phyloP scores from a whole-genome alignment of 2,888 invertebrate genomes.

The Xanthorhoe spadicearia region DNA sequence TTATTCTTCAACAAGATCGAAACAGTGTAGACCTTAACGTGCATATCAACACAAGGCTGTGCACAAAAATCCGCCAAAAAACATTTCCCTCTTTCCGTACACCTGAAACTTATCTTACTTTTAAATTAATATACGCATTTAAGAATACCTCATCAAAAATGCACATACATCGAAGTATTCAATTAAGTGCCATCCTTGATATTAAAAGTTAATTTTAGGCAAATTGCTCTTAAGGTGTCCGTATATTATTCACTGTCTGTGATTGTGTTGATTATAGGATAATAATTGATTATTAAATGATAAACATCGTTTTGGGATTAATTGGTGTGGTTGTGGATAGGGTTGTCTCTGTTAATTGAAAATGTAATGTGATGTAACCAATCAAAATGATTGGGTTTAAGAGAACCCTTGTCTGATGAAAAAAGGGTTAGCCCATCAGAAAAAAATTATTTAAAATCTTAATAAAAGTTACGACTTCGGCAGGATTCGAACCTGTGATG shows the following conservation, averaged over 20 bases:
- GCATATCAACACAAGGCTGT: constrained; percentile 17
- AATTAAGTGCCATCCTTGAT: constrained; percentile 68
- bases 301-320: constrained; percentile 34
- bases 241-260: constrained; percentile 52
- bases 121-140: constrained; percentile 42
- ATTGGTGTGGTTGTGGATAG: constrained; percentile 23
- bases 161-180: constrained; percentile 53
- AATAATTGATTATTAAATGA: constrained; percentile 42
- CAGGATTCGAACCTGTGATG: no score
- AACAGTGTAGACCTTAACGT: background rate
- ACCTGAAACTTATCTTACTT: constrained; percentile 38
- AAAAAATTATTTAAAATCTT: no score
- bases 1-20: background rate
- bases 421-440: no score
- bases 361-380: background rate
- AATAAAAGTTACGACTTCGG: no score
- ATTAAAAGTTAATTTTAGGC: constrained; percentile 67
- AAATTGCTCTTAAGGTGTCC: constrained; percentile 62
- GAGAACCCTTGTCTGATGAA: no score
- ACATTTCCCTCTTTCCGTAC: constrained; percentile 34
- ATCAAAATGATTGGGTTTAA: no score
- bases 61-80: constrained; percentile 27
- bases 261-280: constrained; percentile 34
- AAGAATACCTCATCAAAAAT: constrained; percentile 45
- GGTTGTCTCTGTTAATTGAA: background rate